A percentile compares a stretch with the other conserved stretches of the same genome.
Conservation (phyloP, 1,140 invertebrate genomes). For the Coelopa frigida region DNA sequence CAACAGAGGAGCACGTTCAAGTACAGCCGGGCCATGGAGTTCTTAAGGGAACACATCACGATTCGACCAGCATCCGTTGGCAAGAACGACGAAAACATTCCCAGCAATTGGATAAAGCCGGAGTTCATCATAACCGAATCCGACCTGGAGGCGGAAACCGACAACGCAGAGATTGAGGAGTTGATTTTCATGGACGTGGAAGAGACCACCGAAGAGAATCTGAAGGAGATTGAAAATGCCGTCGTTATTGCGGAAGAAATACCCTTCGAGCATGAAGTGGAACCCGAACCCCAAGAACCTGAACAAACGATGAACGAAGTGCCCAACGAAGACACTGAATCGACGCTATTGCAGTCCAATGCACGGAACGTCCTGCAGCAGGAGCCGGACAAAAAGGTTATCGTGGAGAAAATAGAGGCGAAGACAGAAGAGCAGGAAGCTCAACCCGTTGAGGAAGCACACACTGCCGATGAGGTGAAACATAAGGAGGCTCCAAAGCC, state of each 20-base stretch:
- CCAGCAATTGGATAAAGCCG: constrained; percentile 1
- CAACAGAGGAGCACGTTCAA: neutral
- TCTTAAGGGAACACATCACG: constrained; percentile 2
- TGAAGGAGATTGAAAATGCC: neutral
- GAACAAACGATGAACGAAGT: no score
- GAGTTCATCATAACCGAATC: constrained; percentile 12
- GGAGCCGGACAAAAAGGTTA: no score
- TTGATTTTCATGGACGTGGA: constrained; percentile 11
- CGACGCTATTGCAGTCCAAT: no score
- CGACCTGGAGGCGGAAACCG: constrained; percentile 5
- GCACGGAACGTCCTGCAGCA: no score
- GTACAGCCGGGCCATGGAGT: constrained; percentile 5
- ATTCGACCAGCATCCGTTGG: neutral
- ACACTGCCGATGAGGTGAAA: neutral
- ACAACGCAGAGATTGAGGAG: constrained; percentile 9
- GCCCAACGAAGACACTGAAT: no score
- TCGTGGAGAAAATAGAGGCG: neutral
- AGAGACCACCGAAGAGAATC: neutral
- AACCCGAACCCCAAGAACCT: neutral
- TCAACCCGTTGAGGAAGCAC: neutral
- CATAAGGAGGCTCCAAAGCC: neutral
- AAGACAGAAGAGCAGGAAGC: neutral
- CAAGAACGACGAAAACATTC: neutral
- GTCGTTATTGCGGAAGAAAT: neutral
- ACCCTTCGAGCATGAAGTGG: neutral